A percentile compares a stretch with the other conserved stretches of the same genome.
Evolutionary conservation across 2,888 invertebrate genomes (phyloP).

Genomic region (Tyria jacobaeae): DNA sequence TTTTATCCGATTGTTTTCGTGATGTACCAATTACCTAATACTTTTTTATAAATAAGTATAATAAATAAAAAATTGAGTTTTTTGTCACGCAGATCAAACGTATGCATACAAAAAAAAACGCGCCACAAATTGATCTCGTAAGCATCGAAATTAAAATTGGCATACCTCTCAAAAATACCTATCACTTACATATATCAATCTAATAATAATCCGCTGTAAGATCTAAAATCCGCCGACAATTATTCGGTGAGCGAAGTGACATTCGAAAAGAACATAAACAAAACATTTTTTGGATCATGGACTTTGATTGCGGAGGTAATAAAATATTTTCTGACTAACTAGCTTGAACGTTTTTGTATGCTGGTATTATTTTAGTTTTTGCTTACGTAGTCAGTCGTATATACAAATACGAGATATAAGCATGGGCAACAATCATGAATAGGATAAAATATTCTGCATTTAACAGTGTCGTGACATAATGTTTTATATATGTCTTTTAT

Average conservation of each 20-base stretch:
- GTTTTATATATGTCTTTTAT: background rate
- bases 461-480: background rate
- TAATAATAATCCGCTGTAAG: slow-evolving; percentile 13
- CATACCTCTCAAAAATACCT: slow-evolving; percentile 2
- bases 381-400: background rate
- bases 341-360: background rate
- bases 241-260: slow-evolving; percentile 5
- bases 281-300: slow-evolving; percentile 4
- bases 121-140: background rate
- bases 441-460: background rate
- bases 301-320: slow-evolving; percentile 1
- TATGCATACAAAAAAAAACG: no score
- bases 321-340: slow-evolving; percentile 3
- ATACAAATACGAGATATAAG: background rate
- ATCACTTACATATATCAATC: background rate
- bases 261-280: slow-evolving; percentile 4
- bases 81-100: no score
- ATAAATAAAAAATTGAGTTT: background rate
- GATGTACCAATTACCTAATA: background rate
- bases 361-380: background rate
- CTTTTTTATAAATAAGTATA: no score
- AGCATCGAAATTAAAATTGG: slow-evolving; percentile 7
- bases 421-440: background rate
- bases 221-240: slow-evolving; percentile 8
- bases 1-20: no score